phyloP scores from a whole-genome alignment of 2,888 invertebrate genomes.

The Scaptomyza parva region DNA sequence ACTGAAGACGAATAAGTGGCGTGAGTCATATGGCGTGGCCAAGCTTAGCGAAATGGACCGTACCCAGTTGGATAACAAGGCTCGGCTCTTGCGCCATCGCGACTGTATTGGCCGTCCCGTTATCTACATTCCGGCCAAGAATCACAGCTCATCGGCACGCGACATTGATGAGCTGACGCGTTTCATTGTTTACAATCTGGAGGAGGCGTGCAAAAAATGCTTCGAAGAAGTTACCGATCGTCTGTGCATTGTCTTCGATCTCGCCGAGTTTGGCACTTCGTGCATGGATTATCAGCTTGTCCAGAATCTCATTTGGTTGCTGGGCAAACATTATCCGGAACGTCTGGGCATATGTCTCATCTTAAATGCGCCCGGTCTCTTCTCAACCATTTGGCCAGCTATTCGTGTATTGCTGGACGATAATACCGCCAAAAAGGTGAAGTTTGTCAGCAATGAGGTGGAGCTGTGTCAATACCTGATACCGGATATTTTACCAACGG shows the following conservation, averaged over 20 bases:
- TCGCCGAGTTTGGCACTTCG: constrained; percentile 89
- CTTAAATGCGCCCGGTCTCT: constrained; percentile 90
- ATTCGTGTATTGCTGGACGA: constrained; percentile 92
- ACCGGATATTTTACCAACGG: constrained; percentile 91
- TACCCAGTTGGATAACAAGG: constrained; percentile 88
- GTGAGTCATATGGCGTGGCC: constrained; percentile 89
- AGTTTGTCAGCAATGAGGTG: constrained; percentile 89
- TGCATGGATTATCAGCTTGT: constrained; percentile 93
- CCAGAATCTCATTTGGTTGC: constrained; percentile 91
- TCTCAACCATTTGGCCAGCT: constrained; percentile 91
- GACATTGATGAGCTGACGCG: constrained; percentile 91
- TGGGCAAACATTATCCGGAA: constrained; percentile 92
- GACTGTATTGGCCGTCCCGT: constrained; percentile 91
- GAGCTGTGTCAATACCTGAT: constrained; percentile 91
- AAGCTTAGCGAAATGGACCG: constrained; percentile 86
- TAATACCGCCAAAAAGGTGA: constrained; percentile 91
- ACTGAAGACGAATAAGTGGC: constrained; percentile 92
- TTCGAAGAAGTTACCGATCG: constrained; percentile 92
- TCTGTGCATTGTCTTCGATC: constrained; percentile 91
- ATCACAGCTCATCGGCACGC: constrained; percentile 89
- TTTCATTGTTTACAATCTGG: constrained; percentile 89
- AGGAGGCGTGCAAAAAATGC: constrained; percentile 91
- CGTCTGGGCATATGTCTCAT: constrained; percentile 91
- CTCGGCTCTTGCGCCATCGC: constrained; percentile 89
- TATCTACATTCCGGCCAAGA: constrained; percentile 91